Conservation (phyloP, 2,888 invertebrate species). For the Strigamia transsilvanica region DNA sequence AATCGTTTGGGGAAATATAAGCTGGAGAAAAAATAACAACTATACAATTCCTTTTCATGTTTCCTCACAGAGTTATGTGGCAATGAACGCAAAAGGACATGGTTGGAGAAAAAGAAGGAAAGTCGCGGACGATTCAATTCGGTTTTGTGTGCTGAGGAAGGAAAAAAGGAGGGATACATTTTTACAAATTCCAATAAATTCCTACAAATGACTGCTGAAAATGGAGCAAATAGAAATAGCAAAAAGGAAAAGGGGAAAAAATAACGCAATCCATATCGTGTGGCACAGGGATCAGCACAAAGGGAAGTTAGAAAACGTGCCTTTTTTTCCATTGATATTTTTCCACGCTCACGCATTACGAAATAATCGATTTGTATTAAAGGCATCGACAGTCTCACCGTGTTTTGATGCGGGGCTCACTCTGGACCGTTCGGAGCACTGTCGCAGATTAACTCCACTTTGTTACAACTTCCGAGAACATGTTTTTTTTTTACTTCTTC, state of each 20-base stretch:
- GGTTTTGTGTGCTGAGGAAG: background rate
- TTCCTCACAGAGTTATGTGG: constrained; percentile 44
- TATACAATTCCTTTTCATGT: constrained; percentile 44
- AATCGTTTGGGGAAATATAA: constrained; percentile 49
- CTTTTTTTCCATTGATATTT: too few relatives aligned
- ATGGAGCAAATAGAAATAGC: background rate
- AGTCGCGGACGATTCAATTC: background rate
- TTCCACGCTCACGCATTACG: background rate
- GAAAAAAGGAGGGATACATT: constrained; percentile 18
- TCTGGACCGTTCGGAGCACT: background rate
- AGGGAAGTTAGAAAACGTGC: background rate
- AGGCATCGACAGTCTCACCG: too few relatives aligned
- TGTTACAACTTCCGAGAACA: constrained; percentile 36
- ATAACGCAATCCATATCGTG: background rate
- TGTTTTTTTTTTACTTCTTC: background rate
- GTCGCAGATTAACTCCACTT: constrained; percentile 33
- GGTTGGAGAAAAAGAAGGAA: constrained; percentile 29
- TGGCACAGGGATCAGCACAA: background rate
- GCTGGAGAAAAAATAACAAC: constrained; percentile 40
- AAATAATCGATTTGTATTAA: background rate
- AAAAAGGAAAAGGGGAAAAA: background rate
- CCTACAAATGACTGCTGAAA: constrained; percentile 23
- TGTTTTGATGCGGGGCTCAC: too few relatives aligned
- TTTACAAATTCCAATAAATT: constrained; percentile 49
- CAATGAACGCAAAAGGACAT: constrained; percentile 34